These are phyloP conservation scores for Caenorhabditis panamensis DNA, from an alignment of 2,888 invertebrate genomes.

Conservation along the genomic window DNA sequence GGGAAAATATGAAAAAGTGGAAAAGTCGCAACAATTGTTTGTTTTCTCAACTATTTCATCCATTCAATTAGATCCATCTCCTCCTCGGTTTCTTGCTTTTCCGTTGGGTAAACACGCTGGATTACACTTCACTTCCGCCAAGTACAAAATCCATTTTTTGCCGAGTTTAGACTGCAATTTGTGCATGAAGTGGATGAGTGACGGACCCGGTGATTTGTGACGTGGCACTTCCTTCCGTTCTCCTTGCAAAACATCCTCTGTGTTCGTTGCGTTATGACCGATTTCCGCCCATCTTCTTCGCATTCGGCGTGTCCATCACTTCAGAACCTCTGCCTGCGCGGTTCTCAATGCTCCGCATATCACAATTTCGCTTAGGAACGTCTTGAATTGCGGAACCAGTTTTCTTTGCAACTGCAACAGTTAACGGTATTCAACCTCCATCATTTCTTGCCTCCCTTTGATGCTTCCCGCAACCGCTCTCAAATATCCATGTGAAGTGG, in stretches of 20 bases:
- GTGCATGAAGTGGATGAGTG: slow-evolving; percentile 15
- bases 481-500: slow-evolving; percentile 35
- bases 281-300: slow-evolving; percentile 20
- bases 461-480: slow-evolving; percentile 28
- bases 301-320: not conserved
- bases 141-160: not conserved
- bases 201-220: not conserved
- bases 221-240: not conserved
- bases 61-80: slow-evolving; percentile 38
- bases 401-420: not conserved
- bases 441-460: slow-evolving; percentile 11
- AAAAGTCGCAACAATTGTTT: slow-evolving; percentile 49
- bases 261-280: slow-evolving; percentile 8
- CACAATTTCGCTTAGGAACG: too few relatives aligned
- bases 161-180: not conserved
- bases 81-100: slow-evolving; percentile 32
- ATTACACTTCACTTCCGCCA: not conserved
- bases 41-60: slow-evolving; percentile 42
- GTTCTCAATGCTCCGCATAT: too few relatives aligned
- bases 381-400: too few relatives aligned
- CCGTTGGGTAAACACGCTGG: slow-evolving; percentile 43
- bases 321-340: too few relatives aligned
- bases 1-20: slow-evolving; percentile 34
- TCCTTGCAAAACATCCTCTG: slow-evolving; percentile 12
- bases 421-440: not conserved